phyloP scores from a whole-genome alignment of 1,140 invertebrate species.

The Drosophila fuyamai region DNA sequence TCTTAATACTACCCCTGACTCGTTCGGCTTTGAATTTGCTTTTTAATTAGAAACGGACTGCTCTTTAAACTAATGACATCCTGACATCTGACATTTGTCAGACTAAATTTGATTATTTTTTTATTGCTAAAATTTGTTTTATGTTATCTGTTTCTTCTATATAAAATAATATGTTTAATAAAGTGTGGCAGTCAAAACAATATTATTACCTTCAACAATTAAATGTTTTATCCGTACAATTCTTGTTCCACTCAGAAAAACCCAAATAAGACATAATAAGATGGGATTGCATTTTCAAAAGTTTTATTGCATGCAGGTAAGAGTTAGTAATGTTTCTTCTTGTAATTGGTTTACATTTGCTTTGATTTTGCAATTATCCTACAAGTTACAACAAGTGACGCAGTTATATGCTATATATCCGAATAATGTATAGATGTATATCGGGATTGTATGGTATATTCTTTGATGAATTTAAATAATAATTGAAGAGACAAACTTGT shows the following conservation, averaged over 20 bases:
- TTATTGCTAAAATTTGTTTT: not conserved
- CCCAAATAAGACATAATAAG: not conserved
- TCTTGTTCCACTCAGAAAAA: too few relatives aligned
- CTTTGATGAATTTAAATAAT: conserved; percentile 42
- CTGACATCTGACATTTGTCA: too few relatives aligned
- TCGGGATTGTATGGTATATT: conserved; percentile 33
- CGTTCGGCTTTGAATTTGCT: too few relatives aligned
- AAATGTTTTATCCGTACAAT: too few relatives aligned
- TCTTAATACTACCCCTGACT: too few relatives aligned
- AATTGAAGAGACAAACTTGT: conserved; percentile 55
- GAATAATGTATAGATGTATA: conserved; percentile 48
- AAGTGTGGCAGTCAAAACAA: too few relatives aligned
- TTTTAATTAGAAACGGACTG: too few relatives aligned
- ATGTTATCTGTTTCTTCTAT: too few relatives aligned
- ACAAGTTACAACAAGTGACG: conserved; percentile 78
- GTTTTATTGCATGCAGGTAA: conserved; percentile 81
- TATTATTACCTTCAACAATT: too few relatives aligned
- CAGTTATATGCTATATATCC: conserved; percentile 67
- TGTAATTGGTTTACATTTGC: conserved; percentile 51
- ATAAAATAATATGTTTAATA: too few relatives aligned
- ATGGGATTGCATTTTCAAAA: conserved; percentile 31
- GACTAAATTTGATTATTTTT: not conserved
- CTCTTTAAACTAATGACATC: too few relatives aligned
- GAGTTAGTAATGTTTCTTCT: conserved; percentile 64
- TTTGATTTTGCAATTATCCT: conserved; percentile 62